Evolutionary conservation across 1,140 invertebrate species (phyloP).

Genomic region (Apis laboriosa): DNA sequence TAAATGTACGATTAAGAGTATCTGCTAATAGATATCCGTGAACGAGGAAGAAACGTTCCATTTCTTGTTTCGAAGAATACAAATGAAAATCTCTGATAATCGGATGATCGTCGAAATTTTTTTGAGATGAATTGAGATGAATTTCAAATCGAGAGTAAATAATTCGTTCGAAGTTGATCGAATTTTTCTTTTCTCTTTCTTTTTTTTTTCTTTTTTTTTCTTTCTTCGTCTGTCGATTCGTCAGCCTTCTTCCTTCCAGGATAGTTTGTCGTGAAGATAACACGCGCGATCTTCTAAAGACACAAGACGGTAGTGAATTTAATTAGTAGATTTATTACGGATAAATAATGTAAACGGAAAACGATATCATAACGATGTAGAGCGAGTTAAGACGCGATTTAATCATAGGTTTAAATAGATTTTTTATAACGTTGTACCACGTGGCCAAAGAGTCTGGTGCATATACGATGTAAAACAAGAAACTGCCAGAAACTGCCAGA

Average conservation of each 20-base stretch:
- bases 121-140: neutral
- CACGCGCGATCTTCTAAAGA: conserved; percentile 17
- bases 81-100: neutral
- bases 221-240: neutral
- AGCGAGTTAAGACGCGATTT: conserved; percentile 53
- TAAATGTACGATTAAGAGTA: conserved; percentile 48
- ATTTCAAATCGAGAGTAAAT: neutral
- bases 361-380: conserved; percentile 60
- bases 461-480: conserved; percentile 1
- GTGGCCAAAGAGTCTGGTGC: conserved; percentile 13
- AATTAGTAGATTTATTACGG: conserved; percentile 56
- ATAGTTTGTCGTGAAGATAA: neutral
- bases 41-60: neutral
- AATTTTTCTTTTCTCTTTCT: neutral
- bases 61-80: conserved; percentile 9
- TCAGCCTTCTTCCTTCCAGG: neutral
- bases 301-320: conserved; percentile 40
- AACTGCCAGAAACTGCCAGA: conserved; percentile 25
- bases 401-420: conserved; percentile 59
- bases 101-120: conserved; percentile 1
- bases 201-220: neutral
- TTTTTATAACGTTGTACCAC: conserved; percentile 64
- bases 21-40: conserved; percentile 36
- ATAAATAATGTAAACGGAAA: conserved; percentile 26
- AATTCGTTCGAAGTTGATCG: neutral